phyloP scores from a whole-genome alignment of 2,113 vertebrate species.

The Callopanchax toddi region DNA sequence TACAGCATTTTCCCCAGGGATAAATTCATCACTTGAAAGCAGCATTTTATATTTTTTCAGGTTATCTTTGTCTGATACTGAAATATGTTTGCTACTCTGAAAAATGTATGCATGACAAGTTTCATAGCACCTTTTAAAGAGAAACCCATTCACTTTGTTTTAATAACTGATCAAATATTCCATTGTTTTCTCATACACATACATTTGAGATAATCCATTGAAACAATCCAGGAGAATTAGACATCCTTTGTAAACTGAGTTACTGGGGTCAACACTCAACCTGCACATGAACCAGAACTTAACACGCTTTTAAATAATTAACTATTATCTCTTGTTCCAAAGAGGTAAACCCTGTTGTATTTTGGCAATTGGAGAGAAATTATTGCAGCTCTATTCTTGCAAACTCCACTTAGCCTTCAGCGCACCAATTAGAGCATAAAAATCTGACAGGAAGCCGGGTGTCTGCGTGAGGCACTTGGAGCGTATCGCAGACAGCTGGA shows the following conservation, averaged over 20 bases:
- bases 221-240: background rate
- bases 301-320: constrained; percentile 23
- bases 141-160: too few species aligned
- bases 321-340: constrained; percentile 20
- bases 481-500: constrained; percentile 11
- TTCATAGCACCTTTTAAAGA: too few species aligned
- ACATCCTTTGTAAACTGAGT: background rate
- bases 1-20: too few species aligned
- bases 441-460: constrained; percentile 23
- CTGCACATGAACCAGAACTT: constrained; percentile 26
- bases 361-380: constrained; percentile 7
- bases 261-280: background rate
- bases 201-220: background rate
- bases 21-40: too few species aligned
- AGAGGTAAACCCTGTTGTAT: constrained; percentile 11
- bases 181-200: too few species aligned
- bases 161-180: too few species aligned
- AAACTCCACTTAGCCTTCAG: constrained; percentile 1
- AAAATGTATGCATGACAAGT: too few species aligned
- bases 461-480: background rate
- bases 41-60: too few species aligned
- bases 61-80: too few species aligned
- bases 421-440: constrained; percentile 17
- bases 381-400: constrained; percentile 12
- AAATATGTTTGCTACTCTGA: too few species aligned